A percentile compares a stretch with the other conserved stretches of the same genome.
Evolutionary conservation across 2,888 invertebrate genomes (phyloP).

Genomic region (Hydrotaea cyrtoneurina): DNA sequence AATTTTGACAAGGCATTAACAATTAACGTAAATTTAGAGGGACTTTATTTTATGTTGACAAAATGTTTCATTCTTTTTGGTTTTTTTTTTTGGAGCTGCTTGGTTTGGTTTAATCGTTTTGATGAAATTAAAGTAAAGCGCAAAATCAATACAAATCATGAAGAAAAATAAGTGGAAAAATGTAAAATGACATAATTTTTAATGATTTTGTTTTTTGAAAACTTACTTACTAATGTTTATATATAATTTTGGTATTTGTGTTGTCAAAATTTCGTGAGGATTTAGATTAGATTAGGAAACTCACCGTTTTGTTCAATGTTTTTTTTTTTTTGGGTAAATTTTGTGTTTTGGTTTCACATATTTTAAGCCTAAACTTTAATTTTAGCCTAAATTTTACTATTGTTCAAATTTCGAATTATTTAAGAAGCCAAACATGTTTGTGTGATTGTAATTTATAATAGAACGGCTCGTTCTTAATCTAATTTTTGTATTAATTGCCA

Average conservation of each 20-base stretch:
- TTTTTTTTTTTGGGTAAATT: constrained; percentile 67
- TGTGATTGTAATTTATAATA: constrained; percentile 42
- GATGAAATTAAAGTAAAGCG: constrained; percentile 29
- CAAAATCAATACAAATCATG: constrained; percentile 42
- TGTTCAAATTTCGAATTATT: constrained; percentile 73
- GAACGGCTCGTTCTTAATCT: constrained; percentile 70
- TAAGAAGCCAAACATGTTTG: constrained; percentile 72
- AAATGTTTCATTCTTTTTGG: constrained; percentile 47
- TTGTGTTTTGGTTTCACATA: constrained; percentile 23
- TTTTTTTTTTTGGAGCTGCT: constrained; percentile 25
- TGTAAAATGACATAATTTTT: neutral
- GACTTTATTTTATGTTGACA: constrained; percentile 71
- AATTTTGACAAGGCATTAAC: constrained; percentile 80
- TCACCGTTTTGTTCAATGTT: too few relatives aligned
- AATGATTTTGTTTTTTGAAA: constrained; percentile 34
- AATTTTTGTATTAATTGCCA: constrained; percentile 61
- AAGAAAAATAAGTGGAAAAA: neutral
- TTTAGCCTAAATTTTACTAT: constrained; percentile 77
- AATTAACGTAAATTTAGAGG: constrained; percentile 76
- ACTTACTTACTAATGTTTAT: constrained; percentile 59
- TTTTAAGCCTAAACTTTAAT: constrained; percentile 67
- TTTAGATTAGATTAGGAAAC: constrained; percentile 78
- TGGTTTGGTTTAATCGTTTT: neutral
- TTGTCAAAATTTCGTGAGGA: constrained; percentile 68
- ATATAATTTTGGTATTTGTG: constrained; percentile 40